These are phyloP conservation scores for Elaphurus davidianus DNA, from an alignment of 2,113 vertebrate genomes.

Conservation along the genomic window DNA sequence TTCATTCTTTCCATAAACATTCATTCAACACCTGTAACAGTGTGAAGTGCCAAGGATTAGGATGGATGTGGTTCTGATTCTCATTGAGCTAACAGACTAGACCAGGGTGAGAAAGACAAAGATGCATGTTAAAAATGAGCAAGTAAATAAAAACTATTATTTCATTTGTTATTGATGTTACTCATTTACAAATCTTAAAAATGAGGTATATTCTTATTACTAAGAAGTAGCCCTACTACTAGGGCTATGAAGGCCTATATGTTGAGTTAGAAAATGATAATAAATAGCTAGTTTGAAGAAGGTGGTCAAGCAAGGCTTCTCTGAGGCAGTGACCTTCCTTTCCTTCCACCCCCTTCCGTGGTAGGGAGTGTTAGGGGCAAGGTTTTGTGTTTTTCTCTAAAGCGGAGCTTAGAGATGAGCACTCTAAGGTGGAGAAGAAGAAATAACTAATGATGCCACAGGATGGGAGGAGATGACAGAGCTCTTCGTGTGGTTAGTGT, in stretches of 20 bases:
- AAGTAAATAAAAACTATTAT: background rate
- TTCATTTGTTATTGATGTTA: background rate
- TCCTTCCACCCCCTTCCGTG: background rate
- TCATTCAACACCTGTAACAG: background rate
- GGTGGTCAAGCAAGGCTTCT: background rate
- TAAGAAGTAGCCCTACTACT: background rate
- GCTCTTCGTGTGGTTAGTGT: background rate
- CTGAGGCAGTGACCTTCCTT: background rate
- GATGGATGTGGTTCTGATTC: background rate
- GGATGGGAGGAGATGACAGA: background rate
- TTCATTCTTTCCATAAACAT: background rate
- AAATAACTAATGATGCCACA: background rate
- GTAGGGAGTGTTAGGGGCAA: background rate
- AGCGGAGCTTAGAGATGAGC: background rate
- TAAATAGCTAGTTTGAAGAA: background rate
- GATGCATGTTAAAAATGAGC: background rate
- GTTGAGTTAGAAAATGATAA: background rate
- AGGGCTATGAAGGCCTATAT: background rate
- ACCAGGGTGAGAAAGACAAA: background rate
- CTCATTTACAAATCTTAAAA: background rate
- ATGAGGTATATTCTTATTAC: background rate
- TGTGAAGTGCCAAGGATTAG: background rate
- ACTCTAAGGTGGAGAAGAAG: background rate
- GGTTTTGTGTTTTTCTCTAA: background rate
- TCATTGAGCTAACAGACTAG: background rate